phyloP scores from a whole-genome alignment of 2,797 vertebrate species.

The Lagorchestes hirsutus region DNA sequence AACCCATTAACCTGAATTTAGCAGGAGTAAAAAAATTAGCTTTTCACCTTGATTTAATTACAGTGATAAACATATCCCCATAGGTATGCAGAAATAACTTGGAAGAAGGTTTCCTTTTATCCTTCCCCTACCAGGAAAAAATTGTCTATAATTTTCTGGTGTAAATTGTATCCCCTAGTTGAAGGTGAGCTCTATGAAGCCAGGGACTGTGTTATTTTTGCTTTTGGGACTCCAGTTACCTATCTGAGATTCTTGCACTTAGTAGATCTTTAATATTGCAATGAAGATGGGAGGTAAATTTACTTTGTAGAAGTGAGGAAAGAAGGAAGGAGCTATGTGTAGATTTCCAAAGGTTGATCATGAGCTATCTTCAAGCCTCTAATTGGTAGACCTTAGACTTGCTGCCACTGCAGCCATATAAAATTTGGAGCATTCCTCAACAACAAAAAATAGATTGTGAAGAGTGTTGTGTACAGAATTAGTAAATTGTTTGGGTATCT shows the following conservation, averaged over 20 bases:
- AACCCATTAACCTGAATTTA: constrained; percentile 30
- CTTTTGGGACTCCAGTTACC: not conserved
- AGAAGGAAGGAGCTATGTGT: not conserved
- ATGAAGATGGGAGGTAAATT: not conserved
- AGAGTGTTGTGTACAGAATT: not conserved
- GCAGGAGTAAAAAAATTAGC: constrained; percentile 45
- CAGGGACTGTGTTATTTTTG: not conserved
- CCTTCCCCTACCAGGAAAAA: constrained; percentile 28
- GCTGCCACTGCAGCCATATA: not conserved
- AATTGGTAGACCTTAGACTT: not conserved
- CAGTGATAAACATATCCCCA: constrained; percentile 2
- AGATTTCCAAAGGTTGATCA: not conserved
- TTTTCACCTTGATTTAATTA: constrained; percentile 48
- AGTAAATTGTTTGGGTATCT: not conserved
- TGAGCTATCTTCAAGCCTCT: not conserved
- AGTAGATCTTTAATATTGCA: not conserved
- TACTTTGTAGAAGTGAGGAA: not conserved
- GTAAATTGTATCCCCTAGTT: not conserved
- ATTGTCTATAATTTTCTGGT: not conserved
- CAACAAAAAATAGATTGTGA: not conserved
- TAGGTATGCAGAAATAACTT: not conserved
- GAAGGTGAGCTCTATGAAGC: not conserved
- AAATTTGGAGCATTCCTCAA: not conserved
- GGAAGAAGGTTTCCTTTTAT: not conserved
- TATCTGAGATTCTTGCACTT: not conserved